Evolutionary conservation across 2,888 invertebrate species (phyloP).

Genomic region (Tinea semifulvella): DNA sequence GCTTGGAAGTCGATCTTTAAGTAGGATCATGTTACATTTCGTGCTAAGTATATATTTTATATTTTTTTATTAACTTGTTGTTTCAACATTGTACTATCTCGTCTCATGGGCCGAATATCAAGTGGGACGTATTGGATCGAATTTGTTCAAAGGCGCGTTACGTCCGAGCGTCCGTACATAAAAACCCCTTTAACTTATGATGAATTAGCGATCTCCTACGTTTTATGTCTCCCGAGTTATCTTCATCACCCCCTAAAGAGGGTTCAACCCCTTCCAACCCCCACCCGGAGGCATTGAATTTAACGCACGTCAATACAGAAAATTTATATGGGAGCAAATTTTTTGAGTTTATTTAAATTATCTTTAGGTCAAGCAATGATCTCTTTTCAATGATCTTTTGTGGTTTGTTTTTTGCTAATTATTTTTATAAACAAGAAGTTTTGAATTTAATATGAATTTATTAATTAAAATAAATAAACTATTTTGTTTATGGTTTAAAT

Average conservation of each 20-base stretch:
- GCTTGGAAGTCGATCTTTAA: too few relatives aligned
- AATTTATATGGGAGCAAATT: conserved; percentile 61
- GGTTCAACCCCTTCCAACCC: conserved; percentile 23
- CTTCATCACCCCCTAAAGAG: conserved; percentile 36
- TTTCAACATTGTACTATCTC: too few relatives aligned
- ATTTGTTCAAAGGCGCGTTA: conserved; percentile 31
- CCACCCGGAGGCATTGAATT: conserved; percentile 20
- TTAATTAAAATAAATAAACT: neutral
- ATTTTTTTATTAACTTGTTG: too few relatives aligned
- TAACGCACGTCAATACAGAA: conserved; percentile 52
- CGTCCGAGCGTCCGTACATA: conserved; percentile 48
- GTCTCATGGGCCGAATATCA: neutral
- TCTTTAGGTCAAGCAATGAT: neutral
- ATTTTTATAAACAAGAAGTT: too few relatives aligned
- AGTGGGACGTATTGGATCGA: neutral
- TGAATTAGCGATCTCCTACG: conserved; percentile 67
- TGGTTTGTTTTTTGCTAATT: too few relatives aligned
- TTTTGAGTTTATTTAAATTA: conserved; percentile 21
- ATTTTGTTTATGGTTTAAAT: neutral
- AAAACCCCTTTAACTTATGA: conserved; percentile 68
- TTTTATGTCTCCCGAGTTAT: conserved; percentile 63
- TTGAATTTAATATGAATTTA: too few relatives aligned
- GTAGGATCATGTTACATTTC: too few relatives aligned
- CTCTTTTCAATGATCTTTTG: too few relatives aligned
- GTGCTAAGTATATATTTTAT: too few relatives aligned